Base-by-base conservation (phyloP, 2,888 invertebrate species). In the Boloria euphrosyne region DNA sequence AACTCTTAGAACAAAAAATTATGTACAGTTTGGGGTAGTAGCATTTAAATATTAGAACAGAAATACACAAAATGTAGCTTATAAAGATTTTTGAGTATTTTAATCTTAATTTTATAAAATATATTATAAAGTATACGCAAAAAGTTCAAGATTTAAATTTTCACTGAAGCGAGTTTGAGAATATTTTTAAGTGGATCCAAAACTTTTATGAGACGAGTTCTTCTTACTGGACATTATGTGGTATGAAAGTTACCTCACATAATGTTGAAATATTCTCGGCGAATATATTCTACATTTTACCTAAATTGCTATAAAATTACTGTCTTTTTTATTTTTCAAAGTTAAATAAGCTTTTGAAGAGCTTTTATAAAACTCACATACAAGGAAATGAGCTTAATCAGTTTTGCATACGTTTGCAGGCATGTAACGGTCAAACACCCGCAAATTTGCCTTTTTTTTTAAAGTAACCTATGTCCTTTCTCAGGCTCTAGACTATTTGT, bases 121-220 rank as follows among this genome's bases (percentile, higher is more conserved):
- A 46, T 46, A 46, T 57, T 57, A 57, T 46, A 27, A 57, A 57
- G 44, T 46, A 27, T 46, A 57, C 44, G 46, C 13, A 57, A 46
- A 18, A 57, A 46, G 57, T 57, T 46, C 13, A 57, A 44, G 44
- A 46, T 57, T 57, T 27, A 57, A 57, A 46, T 57, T 57, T 57
- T 57, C 46, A 57, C 57, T 57, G 46, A 44, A 57, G 57, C 57
- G 46, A 38, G 31, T 57, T 57, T 46, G 27, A 57, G 57, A 46
- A 38, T 38, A 38, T 57, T 57, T 46, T 57, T 57, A 57, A 57
- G 57, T 57, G 57, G 57, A 57, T 57, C 57, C 46, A 46, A 57
- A 46, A 57, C 22, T 57, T 57, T 57, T 46, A 16, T 27, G 46
- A 57, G 57, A 57, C 44, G 55, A 57, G 31, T 46, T 27, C 16